Evolutionary conservation across 1,140 invertebrate species (phyloP).

Genomic region (Ptiloglossa arizonensis): DNA sequence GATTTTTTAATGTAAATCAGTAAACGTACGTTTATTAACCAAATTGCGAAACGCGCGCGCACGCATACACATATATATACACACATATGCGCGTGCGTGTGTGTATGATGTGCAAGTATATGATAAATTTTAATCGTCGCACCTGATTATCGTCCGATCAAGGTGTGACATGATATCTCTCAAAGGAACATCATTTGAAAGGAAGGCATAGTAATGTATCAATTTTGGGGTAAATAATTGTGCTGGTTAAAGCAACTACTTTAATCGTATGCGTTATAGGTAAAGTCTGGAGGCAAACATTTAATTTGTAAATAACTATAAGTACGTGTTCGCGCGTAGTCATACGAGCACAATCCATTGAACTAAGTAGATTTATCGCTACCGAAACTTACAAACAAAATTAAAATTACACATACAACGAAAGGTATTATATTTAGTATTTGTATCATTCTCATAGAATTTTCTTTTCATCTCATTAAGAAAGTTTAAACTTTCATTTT

Average conservation of each 20-base stretch:
- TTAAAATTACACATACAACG: constrained; percentile 32
- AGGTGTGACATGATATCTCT: constrained; percentile 1
- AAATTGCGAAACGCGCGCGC: no score
- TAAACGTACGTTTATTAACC: constrained; percentile 33
- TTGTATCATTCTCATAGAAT: constrained; percentile 4
- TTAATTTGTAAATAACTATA: constrained; percentile 49
- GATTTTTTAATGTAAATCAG: constrained; percentile 51
- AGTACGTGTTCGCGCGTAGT: constrained; percentile 16
- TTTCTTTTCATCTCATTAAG: background rate
- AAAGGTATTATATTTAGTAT: constrained; percentile 50
- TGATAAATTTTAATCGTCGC: constrained; percentile 36
- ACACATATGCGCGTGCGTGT: no score
- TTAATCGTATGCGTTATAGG: constrained; percentile 44
- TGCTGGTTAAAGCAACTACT: constrained; percentile 37
- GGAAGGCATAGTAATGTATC: constrained; percentile 10
- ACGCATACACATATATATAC: no score
- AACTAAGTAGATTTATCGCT: background rate
- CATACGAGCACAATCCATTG: constrained; percentile 8
- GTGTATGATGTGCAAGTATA: constrained; percentile 20
- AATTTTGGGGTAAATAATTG: constrained; percentile 21
- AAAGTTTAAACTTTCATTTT: background rate
- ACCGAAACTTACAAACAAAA: background rate
- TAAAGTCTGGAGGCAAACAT: constrained; percentile 54
- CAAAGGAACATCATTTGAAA: background rate
- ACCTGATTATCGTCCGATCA: background rate